phyloP scores from a whole-genome alignment of 2,888 invertebrate species.

The Biston stratarius region DNA sequence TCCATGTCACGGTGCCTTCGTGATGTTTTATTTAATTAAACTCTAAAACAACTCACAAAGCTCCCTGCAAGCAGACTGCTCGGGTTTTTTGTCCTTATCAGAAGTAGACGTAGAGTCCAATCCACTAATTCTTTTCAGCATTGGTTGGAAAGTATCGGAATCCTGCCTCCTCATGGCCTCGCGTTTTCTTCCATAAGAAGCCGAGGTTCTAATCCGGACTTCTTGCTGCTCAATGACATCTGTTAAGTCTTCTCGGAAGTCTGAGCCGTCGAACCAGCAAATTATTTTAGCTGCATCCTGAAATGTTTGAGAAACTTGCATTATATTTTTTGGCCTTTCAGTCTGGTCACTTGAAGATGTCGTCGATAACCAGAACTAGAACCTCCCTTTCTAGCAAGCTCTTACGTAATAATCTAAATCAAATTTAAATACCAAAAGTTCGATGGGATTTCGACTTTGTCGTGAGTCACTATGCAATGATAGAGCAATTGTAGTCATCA shows the following conservation, averaged over 20 bases:
- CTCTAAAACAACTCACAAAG: slow-evolving; percentile 64
- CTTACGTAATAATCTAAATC: too few relatives aligned
- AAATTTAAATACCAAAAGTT: too few relatives aligned
- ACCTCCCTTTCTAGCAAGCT: too few relatives aligned
- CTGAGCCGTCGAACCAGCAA: slow-evolving; percentile 83
- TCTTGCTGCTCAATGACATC: slow-evolving; percentile 83
- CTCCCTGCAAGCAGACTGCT: slow-evolving; percentile 69
- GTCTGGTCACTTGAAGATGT: too few relatives aligned
- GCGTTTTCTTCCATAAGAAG: slow-evolving; percentile 63
- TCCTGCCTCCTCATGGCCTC: slow-evolving; percentile 66
- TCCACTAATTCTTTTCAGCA: slow-evolving; percentile 75
- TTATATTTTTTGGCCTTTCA: too few relatives aligned
- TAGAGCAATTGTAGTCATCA: too few relatives aligned
- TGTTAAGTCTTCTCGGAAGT: slow-evolving; percentile 78
- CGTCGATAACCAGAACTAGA: too few relatives aligned
- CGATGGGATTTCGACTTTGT: too few relatives aligned
- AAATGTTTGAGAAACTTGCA: slow-evolving; percentile 19
- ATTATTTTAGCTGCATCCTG: slow-evolving; percentile 81
- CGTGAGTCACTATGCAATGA: too few relatives aligned
- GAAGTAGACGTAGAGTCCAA: slow-evolving; percentile 71
- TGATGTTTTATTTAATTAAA: too few relatives aligned
- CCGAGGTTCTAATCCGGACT: slow-evolving; percentile 76
- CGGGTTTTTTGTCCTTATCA: slow-evolving; percentile 70
- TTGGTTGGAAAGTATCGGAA: slow-evolving; percentile 78
- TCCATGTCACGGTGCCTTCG: too few relatives aligned